Conservation (phyloP, 2,113 vertebrate genomes). For the Cercopithecus mona region DNA sequence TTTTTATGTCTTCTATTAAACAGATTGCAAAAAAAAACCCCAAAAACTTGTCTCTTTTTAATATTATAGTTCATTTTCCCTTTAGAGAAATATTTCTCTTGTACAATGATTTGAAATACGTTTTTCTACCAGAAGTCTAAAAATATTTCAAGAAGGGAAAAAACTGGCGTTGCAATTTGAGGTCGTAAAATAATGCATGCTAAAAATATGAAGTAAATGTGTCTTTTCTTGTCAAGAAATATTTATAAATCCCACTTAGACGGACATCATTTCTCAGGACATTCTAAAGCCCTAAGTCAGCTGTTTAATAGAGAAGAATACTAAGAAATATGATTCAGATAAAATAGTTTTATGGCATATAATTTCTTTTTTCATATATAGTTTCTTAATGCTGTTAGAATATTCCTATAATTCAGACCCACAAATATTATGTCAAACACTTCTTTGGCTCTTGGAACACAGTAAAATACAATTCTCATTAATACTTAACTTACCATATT, state of each 20-base stretch:
- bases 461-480: slow-evolving; percentile 63
- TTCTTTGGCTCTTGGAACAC: not conserved
- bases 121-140: slow-evolving; percentile 23
- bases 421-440: not conserved
- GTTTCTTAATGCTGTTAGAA: slow-evolving; percentile 66
- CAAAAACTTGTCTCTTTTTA: not conserved
- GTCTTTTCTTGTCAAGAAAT: slow-evolving; percentile 4
- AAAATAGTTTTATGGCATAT: slow-evolving; percentile 42
- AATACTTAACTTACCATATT: slow-evolving; percentile 40
- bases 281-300: slow-evolving; percentile 25
- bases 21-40: not conserved
- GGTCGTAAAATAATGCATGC: not conserved
- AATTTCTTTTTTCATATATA: slow-evolving; percentile 46
- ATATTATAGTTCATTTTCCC: not conserved
- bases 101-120: slow-evolving; percentile 8
- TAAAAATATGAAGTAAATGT: slow-evolving; percentile 42
- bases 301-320: slow-evolving; percentile 50
- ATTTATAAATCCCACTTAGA: slow-evolving; percentile 42
- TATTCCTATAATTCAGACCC: slow-evolving; percentile 58
- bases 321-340: slow-evolving; percentile 48
- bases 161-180: not conserved
- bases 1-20: not conserved
- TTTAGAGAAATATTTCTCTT: not conserved
- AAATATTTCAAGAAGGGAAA: slow-evolving; percentile 14
- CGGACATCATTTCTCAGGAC: slow-evolving; percentile 14